A percentile compares a stretch with the other conserved stretches of the same genome.
Conservation (phyloP, 2,797 vertebrate species). For the Enteromius viviparus region DNA sequence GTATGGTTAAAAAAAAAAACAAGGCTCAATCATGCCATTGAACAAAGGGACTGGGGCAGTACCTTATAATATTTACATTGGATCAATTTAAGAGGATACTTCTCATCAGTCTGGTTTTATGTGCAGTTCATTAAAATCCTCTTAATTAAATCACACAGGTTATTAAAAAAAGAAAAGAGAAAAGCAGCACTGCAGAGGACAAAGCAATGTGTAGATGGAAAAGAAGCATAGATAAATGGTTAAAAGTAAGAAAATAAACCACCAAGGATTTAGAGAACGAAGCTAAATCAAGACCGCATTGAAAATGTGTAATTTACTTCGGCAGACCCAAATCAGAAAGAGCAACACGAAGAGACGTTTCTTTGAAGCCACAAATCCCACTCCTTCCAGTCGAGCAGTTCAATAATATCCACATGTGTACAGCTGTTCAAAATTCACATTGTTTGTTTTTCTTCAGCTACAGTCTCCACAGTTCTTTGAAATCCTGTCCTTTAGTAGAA, state of each 20-base stretch:
- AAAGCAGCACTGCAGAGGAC: background rate
- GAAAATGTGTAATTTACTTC: conserved; percentile 12
- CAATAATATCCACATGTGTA: conserved; percentile 72
- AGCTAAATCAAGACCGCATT: background rate
- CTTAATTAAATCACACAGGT: conserved; percentile 33
- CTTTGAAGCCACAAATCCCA: conserved; percentile 9
- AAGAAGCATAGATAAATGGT: background rate
- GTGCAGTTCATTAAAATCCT: conserved; percentile 18
- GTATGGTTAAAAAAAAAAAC: background rate
- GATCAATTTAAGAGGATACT: background rate
- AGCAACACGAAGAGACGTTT: background rate
- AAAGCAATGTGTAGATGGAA: background rate
- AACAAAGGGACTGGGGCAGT: background rate
- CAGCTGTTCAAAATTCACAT: conserved; percentile 78
- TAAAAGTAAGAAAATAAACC: conserved; percentile 1
- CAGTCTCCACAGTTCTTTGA: conserved; percentile 57
- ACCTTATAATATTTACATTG: background rate
- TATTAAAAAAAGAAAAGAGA: background rate
- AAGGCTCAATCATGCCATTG: background rate
- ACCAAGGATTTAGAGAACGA: background rate
- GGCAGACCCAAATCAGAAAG: background rate
- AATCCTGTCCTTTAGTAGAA: conserved; percentile 84
- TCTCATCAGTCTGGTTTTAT: conserved; percentile 10
- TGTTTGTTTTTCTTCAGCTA: conserved; percentile 63
- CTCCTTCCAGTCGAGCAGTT: conserved; percentile 64